These are phyloP conservation scores for Aptenodytes forsteri DNA, from an alignment of 2,113 vertebrate genomes.

Conservation along the genomic window DNA sequence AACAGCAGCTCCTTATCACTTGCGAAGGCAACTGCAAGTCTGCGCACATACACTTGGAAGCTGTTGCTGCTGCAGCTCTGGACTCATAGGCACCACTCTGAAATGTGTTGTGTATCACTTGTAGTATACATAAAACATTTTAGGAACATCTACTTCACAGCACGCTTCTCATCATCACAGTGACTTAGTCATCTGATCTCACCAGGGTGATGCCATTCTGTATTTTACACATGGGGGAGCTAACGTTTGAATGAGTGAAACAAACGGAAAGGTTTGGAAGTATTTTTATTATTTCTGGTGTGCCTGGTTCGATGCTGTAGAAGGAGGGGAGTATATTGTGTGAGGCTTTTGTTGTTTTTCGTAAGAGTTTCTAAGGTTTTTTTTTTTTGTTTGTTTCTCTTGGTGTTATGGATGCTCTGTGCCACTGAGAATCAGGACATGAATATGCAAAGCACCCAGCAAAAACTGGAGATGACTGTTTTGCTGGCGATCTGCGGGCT, in stretches of 20 bases:
- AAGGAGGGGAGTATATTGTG: not conserved
- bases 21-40: not conserved
- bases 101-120: not conserved
- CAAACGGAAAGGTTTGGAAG: not conserved
- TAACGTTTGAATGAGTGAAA: not conserved
- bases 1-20: not conserved
- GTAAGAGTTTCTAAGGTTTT: not conserved
- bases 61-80: not conserved
- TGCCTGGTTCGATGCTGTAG: not conserved
- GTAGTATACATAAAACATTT: not conserved
- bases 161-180: not conserved
- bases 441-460: not conserved
- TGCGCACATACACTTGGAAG: rapidly evolving
- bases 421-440: not conserved
- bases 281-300: not conserved
- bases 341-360: not conserved
- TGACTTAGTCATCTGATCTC: not conserved
- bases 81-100: not conserved
- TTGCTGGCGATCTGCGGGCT: not conserved
- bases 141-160: not conserved
- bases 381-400: not conserved
- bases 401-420: not conserved
- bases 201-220: not conserved
- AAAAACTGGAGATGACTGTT: not conserved
- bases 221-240: not conserved